These are phyloP conservation scores for Rhynchopsitta pachyrhyncha DNA, from an alignment of 2,113 vertebrate species.

Conservation along the genomic window DNA sequence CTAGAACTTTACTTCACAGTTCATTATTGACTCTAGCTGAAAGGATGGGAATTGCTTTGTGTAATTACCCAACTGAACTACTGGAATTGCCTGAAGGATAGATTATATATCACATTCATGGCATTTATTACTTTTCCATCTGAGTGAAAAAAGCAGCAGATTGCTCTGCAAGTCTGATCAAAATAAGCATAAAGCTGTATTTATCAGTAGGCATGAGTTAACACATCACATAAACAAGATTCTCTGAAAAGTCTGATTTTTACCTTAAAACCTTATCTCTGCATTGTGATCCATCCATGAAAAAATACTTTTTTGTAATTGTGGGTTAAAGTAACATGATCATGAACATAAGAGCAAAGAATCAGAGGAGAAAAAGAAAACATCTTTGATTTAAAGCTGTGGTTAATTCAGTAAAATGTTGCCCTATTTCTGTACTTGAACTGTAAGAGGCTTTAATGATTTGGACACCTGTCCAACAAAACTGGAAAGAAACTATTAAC, in stretches of 20 bases:
- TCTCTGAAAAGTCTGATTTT: background rate
- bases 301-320: background rate
- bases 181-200: constrained; percentile 16
- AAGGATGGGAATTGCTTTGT: constrained; percentile 21
- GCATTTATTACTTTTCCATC: constrained; percentile 45
- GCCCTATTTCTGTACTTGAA: background rate
- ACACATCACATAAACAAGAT: background rate
- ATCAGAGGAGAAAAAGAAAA: background rate
- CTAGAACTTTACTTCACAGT: background rate
- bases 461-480: background rate
- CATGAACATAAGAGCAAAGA: background rate
- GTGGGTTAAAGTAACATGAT: background rate
- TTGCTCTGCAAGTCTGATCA: background rate
- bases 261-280: background rate
- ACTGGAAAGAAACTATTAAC: background rate
- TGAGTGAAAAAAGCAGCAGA: background rate
- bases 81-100: constrained; percentile 36
- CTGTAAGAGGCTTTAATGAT: background rate
- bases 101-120: constrained; percentile 14
- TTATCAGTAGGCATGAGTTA: constrained; percentile 8
- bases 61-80: constrained; percentile 45
- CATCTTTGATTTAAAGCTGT: background rate
- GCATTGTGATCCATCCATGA: background rate
- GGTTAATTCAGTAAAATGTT: background rate
- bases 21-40: background rate